Conservation (phyloP, 1,140 invertebrate species). For the Drosophila biarmipes region DNA sequence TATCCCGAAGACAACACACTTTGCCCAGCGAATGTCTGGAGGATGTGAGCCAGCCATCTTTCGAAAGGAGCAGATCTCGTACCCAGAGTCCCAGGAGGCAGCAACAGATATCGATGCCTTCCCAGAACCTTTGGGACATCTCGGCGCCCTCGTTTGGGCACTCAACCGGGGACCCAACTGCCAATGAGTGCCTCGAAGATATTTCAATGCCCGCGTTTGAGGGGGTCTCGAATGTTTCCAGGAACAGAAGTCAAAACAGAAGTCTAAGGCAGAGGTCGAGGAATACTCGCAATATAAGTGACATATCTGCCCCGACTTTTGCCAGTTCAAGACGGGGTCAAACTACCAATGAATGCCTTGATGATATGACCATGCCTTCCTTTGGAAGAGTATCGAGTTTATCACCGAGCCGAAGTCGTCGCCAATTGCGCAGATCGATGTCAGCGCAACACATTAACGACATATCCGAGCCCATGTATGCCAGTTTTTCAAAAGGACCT, state of each 20-base stretch:
- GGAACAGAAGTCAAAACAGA: not conserved
- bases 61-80: not conserved
- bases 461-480: not conserved
- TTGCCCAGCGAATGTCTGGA: slow-evolving; percentile 3
- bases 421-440: slow-evolving; percentile 1
- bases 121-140: slow-evolving; percentile 12
- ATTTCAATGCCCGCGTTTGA: slow-evolving; percentile 24
- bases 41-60: slow-evolving; percentile 7
- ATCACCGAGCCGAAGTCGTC: not conserved
- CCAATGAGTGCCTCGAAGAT: slow-evolving; percentile 30
- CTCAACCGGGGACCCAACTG: not conserved
- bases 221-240: not conserved
- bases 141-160: slow-evolving; percentile 20
- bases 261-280: slow-evolving; percentile 5
- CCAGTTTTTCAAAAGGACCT: not conserved
- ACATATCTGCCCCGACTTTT: not conserved
- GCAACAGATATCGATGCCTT: slow-evolving; percentile 1
- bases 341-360: slow-evolving; percentile 6
- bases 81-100: not conserved
- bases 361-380: slow-evolving; percentile 17
- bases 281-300: not conserved
- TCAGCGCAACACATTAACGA: not conserved
- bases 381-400: not conserved
- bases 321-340: not conserved
- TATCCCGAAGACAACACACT: not conserved